Base-by-base conservation (phyloP, 2,888 invertebrate genomes). In the Diogma glabrata region DNA sequence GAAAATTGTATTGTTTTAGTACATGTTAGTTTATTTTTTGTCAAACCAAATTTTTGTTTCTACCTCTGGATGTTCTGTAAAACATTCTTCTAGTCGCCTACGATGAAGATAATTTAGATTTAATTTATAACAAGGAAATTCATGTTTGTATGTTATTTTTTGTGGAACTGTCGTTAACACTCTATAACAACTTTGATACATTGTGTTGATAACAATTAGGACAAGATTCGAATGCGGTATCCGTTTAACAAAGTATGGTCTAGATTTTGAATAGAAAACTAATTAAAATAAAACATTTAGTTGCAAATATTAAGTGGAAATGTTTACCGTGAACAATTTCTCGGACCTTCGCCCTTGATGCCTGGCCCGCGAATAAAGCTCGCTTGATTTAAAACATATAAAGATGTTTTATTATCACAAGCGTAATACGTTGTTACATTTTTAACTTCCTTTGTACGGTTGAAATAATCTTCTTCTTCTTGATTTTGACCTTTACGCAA, bases 151-250 rank as follows among this genome's bases (percentile, higher is more conserved):
- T 17, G 67, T 61, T 47, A 78, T 72, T 52, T 66, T 68, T 53
- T 68, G 65, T 1, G 79, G 75, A 19, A 67, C 66, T 22, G 79
- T 75, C 30, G 71, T 72, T 48, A 76, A 65, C 49, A 65, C 67
- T 45, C 69, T 67, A 55, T 72, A 72, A 54, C 74, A 72, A 16
- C 72, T 72, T 47, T 70, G 64, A 50, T 71, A 69, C 58, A 70
- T 63, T 1, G 73, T 72, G 60, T 86, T 76, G 4, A 89, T 78
- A 12, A 87, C 84, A 46, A 90, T 76, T 55, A 91, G 68, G 26
- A 90, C 63, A 52, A 91, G 71, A 71, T 91, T 91, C 19, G 87
- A 87, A 60, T 83, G 77, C 1, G 81, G 79, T 30, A 91, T 79
- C 61, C 80, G 76, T 57, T 84, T 78, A 1, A 86, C 78, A 67